phyloP scores from a whole-genome alignment of 92 coral and sea anemone genomes.

The Phenganax subtilis region DNA sequence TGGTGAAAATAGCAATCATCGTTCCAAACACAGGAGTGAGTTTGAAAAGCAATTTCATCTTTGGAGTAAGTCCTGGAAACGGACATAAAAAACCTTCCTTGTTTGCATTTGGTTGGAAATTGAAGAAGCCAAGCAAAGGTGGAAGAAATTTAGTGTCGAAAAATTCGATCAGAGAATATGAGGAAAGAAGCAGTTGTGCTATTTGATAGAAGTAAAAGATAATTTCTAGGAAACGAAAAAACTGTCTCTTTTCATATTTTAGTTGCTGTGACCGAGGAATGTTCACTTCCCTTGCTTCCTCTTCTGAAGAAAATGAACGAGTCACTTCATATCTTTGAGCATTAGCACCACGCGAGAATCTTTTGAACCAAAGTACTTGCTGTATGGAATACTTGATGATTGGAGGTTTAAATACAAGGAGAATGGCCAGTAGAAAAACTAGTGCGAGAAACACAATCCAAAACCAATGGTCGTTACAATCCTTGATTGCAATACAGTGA shows the following conservation, averaged over 20 bases:
- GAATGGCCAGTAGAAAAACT: constrained; percentile 51
- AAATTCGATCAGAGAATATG: too few species aligned
- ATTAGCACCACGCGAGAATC: not conserved
- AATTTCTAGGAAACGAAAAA: constrained; percentile 33
- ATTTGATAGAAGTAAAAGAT: constrained; percentile 34
- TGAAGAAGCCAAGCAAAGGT: not conserved
- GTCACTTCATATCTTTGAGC: not conserved
- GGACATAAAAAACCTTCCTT: constrained; percentile 29
- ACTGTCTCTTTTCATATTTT: not conserved
- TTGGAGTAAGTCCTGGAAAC: constrained; percentile 37
- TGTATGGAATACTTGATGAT: constrained; percentile 41
- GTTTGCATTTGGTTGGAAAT: not conserved
- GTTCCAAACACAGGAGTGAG: constrained; percentile 42
- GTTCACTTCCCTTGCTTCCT: too few species aligned
- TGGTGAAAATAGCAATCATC: constrained; percentile 30
- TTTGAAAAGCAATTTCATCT: constrained; percentile 49
- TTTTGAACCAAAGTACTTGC: constrained; percentile 59
- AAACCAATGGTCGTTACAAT: constrained; percentile 62
- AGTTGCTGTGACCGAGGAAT: too few species aligned
- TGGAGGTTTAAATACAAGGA: constrained; percentile 64
- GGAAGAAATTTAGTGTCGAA: not conserved
- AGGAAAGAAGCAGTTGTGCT: constrained; percentile 2
- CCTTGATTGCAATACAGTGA: constrained; percentile 46
- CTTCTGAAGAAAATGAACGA: not conserved
- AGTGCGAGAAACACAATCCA: constrained; percentile 52